Conservation (phyloP, 2,797 vertebrate species). For the Propithecus deckenii region DNA sequence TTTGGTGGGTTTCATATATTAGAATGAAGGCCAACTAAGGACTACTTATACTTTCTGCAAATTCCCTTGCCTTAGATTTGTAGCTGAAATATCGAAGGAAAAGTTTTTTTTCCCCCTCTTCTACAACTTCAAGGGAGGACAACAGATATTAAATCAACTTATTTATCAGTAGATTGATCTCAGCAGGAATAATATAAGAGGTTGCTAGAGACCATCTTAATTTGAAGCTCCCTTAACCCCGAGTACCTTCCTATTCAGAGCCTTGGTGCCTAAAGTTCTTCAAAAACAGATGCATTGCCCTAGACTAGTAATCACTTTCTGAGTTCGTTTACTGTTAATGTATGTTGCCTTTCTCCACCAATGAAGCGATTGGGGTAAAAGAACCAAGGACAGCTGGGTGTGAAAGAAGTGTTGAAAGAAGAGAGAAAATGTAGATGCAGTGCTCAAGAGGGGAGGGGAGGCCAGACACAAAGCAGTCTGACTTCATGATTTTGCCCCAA, state of each 20-base stretch:
- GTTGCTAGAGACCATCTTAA: neutral
- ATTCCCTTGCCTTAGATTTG: constrained; percentile 36
- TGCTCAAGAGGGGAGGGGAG: no score
- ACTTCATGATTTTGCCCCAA: neutral
- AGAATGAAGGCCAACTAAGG: neutral
- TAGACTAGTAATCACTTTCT: neutral
- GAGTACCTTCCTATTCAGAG: neutral
- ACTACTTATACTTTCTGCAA: neutral
- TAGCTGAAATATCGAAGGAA: neutral
- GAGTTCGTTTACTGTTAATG: neutral
- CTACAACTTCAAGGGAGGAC: neutral
- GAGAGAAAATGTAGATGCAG: neutral
- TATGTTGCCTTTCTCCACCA: neutral
- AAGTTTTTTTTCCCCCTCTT: neutral
- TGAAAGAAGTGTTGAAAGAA: neutral
- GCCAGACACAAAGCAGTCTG: neutral
- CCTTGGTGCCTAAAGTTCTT: neutral
- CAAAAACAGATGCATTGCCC: neutral
- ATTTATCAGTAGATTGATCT: neutral
- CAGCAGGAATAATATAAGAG: neutral
- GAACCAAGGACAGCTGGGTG: neutral
- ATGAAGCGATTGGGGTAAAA: neutral
- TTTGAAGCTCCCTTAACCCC: neutral
- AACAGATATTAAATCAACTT: neutral
- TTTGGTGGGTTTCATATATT: neutral